phyloP scores from a whole-genome alignment of 2,888 invertebrate species.

The Metacarcinus magister region DNA sequence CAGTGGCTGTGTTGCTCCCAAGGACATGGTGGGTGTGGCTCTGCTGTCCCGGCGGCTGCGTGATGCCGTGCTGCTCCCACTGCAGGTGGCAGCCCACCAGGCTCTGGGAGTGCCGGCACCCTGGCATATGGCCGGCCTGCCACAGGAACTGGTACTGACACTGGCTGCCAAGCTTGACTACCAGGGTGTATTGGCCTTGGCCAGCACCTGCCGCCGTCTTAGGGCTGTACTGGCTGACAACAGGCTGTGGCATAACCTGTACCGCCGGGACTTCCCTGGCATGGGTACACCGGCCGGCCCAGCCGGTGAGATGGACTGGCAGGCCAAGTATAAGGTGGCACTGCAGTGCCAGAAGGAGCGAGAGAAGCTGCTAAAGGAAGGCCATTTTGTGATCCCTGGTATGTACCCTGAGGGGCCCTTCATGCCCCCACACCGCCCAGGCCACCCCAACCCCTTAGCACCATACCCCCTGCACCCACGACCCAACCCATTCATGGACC shows the following conservation, averaged over 20 bases:
- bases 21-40: slow-evolving; percentile 68
- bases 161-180: slow-evolving; percentile 66
- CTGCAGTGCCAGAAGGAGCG: slow-evolving; percentile 67
- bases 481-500: slow-evolving; percentile 81
- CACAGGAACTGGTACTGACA: slow-evolving; percentile 75
- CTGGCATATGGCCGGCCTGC: slow-evolving; percentile 80
- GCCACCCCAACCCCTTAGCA: slow-evolving; percentile 64
- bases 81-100: slow-evolving; percentile 81
- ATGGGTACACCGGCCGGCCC: not conserved
- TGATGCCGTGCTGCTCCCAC: slow-evolving; percentile 76
- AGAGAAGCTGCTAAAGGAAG: slow-evolving; percentile 40
- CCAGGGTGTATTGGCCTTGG: slow-evolving; percentile 66
- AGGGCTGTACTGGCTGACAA: slow-evolving; percentile 69
- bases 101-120: slow-evolving; percentile 80
- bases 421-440: slow-evolving; percentile 55
- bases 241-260: slow-evolving; percentile 77
- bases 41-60: slow-evolving; percentile 72
- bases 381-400: not conserved
- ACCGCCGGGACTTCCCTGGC: slow-evolving; percentile 73
- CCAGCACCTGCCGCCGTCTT: slow-evolving; percentile 72
- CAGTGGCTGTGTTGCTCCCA: not conserved
- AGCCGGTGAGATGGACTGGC: slow-evolving; percentile 64
- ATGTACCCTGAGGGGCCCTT: slow-evolving; percentile 64
- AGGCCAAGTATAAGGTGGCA: slow-evolving; percentile 72
- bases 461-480: slow-evolving; percentile 75